Evolutionary conservation across 1,140 invertebrate species (phyloP), one percentile per base, ranked within the genome.

Genomic region (Hypothenemus hampei): DNA sequence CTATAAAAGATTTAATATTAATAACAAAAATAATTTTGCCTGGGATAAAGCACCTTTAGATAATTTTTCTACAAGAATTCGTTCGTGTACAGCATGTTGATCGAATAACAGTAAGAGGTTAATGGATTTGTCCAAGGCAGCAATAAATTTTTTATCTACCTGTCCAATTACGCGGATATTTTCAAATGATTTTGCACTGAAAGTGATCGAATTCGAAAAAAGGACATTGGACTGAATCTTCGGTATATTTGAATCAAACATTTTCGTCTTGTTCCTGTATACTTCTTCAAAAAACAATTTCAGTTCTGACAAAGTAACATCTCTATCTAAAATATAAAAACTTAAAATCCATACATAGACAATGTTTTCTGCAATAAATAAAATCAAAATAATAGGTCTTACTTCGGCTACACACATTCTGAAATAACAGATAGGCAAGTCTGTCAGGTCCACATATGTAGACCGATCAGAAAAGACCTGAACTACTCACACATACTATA

Each of bases 1-100:
- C 62, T 63, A 37, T 46, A 60, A 59, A 31, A 45, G 23, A 35
- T 36, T 5, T 15, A 43, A 18, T 44, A 21, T 44, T 18, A 41
- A 50, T 37, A 48, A 46, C 24, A 51, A 26, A 33, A 18, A n/a
- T n/a, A n/a, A n/a, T n/a, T n/a, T n/a, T n/a, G n/a, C n/a, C n/a
- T 37, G 35, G 8, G 20, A 18, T 24, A 21, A 15, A 26, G 15
- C 48, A 63, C 78, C 72, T 69, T 70, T 64, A 1, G 73, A 62
- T 15, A 81, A 66, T 40, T 69, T 68, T 66, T 88, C 85, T 6
- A 87, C 67, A 52, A 80, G 68, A 40, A 87, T 75, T 69, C 85
- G 71, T 70, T 88, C 86, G 70, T 87, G 80, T 18, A 85, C 84
- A 41, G 86, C 86, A 75, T 88, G 86, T 67, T 88, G 86, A 72